Percentiles rank a stretch among this genome's conserved stretches.
phyloP scores from a whole-genome alignment of 2,888 invertebrate species.

The Agriopis aurantiaria region DNA sequence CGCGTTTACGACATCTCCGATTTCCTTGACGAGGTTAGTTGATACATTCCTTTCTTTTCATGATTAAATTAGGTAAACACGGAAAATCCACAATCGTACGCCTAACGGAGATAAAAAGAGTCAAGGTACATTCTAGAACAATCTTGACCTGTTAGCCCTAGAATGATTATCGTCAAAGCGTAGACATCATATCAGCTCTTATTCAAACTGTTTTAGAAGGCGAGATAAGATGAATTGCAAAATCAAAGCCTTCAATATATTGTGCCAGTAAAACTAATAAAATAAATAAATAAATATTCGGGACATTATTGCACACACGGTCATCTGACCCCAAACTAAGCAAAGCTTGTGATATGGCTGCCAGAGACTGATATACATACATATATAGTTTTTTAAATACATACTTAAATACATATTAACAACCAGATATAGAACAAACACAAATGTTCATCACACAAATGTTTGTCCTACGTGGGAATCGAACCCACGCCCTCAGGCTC shows the following conservation, averaged over 20 bases:
- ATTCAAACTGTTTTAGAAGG: background rate
- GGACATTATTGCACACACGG: too few species aligned
- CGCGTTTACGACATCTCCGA: constrained; percentile 93
- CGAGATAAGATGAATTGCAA: constrained; percentile 1
- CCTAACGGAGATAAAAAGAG: background rate
- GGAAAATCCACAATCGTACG: background rate
- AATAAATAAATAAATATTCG: too few species aligned
- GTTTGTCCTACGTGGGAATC: too few species aligned
- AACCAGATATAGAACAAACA: too few species aligned
- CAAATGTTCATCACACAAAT: too few species aligned
- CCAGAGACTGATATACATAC: too few species aligned
- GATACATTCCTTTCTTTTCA: background rate
- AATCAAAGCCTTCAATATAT: background rate
- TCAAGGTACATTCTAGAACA: constrained; percentile 9
- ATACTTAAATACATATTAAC: too few species aligned
- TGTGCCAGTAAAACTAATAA: background rate
- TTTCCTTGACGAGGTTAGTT: constrained; percentile 89
- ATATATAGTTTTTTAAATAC: too few species aligned
- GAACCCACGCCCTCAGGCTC: too few species aligned
- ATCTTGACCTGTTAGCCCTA: constrained; percentile 13
- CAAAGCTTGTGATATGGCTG: too few species aligned
- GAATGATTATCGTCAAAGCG: background rate
- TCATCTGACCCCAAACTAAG: too few species aligned
- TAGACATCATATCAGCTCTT: constrained; percentile 1
- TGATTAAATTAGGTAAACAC: background rate